Evolutionary conservation across 2,113 vertebrate species (phyloP).

Genomic region (Nesoenas mayeri): DNA sequence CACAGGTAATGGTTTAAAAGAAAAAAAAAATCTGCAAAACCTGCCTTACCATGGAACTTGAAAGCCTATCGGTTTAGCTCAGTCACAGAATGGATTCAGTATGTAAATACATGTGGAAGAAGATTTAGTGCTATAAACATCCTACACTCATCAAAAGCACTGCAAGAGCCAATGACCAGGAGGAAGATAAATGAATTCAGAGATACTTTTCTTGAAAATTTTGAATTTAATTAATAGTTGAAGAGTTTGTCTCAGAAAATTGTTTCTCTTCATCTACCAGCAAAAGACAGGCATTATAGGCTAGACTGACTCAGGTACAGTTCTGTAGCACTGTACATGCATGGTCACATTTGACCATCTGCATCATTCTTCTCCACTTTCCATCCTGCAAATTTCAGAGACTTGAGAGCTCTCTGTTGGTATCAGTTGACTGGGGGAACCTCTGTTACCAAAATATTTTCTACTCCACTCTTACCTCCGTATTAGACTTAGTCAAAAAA

Average conservation of each 20-base stretch:
- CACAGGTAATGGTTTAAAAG: not conserved
- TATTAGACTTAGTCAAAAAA: not conserved
- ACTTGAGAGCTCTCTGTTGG: not conserved
- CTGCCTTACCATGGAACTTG: not conserved
- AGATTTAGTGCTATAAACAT: not conserved
- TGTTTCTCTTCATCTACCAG: not conserved
- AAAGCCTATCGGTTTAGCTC: not conserved
- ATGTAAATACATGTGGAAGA: not conserved
- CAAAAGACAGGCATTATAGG: not conserved
- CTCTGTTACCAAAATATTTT: not conserved
- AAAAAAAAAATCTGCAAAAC: not conserved
- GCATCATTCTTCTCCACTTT: not conserved
- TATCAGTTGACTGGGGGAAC: not conserved
- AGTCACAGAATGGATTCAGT: not conserved
- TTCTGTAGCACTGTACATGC: not conserved
- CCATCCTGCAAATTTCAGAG: not conserved
- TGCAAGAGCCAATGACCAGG: not conserved
- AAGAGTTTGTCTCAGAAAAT: not conserved
- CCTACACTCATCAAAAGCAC: not conserved
- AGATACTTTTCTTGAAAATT: not conserved
- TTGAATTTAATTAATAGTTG: not conserved
- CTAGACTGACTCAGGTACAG: not conserved
- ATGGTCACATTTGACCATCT: accelerated
- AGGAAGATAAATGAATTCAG: not conserved
- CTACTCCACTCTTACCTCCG: not conserved